Evolutionary conservation across 2,888 invertebrate species (phyloP).

Genomic region (Pristionchus exspectatus): DNA sequence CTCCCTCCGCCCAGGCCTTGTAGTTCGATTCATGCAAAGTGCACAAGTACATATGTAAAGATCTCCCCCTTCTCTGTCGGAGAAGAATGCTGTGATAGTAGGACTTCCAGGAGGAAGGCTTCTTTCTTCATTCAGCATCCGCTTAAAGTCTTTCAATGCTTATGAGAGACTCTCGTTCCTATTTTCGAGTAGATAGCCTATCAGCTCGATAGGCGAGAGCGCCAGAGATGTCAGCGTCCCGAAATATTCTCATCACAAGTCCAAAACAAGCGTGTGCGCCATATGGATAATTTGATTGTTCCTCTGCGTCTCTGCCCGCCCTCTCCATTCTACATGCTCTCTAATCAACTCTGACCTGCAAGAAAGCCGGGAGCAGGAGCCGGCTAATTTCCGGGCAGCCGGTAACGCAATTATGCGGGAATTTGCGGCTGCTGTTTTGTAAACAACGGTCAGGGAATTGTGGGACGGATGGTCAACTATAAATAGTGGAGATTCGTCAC

Average conservation of each 20-base stretch:
- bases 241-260: not conserved
- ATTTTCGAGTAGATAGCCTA: no score
- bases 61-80: no score
- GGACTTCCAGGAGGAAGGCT: no score
- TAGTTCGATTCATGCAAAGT: no score
- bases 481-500: not conserved
- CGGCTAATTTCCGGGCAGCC: constrained; percentile 14
- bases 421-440: not conserved
- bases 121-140: no score
- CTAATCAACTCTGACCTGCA: not conserved
- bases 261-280: constrained; percentile 35
- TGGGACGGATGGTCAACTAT: not conserved
- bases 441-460: constrained; percentile 1
- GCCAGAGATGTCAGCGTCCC: not conserved
- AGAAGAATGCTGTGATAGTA: no score
- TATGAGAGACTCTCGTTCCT: not conserved
- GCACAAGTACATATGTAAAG: no score
- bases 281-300: not conserved
- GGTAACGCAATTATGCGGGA: constrained; percentile 44
- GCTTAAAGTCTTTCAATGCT: no score
- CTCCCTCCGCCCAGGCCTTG: no score
- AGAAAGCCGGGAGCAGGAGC: not conserved
- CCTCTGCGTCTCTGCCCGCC: not conserved
- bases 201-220: not conserved
- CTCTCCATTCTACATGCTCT: not conserved